Evolutionary conservation across 2,113 vertebrate species (phyloP).

Genomic region (Corvus moneduloides): DNA sequence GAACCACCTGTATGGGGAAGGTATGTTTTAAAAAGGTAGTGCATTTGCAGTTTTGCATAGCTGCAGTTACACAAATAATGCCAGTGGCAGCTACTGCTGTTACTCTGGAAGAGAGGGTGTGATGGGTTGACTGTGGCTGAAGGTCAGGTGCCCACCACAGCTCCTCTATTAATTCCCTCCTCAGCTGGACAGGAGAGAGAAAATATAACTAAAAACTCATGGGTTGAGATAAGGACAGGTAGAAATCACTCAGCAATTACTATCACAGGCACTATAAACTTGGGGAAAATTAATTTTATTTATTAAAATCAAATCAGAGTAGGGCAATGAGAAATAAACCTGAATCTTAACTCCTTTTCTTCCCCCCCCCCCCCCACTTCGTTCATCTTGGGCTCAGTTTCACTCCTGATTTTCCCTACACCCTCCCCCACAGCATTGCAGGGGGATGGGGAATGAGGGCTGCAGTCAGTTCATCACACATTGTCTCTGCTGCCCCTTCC

Average conservation of each 20-base stretch:
- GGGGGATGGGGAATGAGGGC: neutral
- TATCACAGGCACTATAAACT: neutral
- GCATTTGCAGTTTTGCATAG: neutral
- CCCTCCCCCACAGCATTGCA: neutral
- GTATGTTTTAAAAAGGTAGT: neutral
- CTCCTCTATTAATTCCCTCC: fast-evolving
- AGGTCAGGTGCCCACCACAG: neutral
- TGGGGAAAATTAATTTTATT: neutral
- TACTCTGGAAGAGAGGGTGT: neutral
- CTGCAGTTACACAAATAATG: neutral
- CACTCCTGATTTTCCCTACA: neutral
- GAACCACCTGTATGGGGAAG: neutral
- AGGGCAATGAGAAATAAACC: neutral
- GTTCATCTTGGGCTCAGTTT: neutral
- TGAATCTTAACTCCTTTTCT: neutral
- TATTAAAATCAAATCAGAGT: neutral
- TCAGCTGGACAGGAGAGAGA: neutral
- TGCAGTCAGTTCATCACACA: neutral
- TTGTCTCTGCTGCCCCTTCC: neutral
- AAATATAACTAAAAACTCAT: neutral
- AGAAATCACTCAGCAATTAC: neutral
- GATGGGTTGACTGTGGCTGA: neutral
- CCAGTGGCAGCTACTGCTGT: neutral
- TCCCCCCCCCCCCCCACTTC: fast-evolving
- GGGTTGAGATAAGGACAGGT: neutral